Conservation (phyloP, 2,113 vertebrate species). For the Proteles cristata region DNA sequence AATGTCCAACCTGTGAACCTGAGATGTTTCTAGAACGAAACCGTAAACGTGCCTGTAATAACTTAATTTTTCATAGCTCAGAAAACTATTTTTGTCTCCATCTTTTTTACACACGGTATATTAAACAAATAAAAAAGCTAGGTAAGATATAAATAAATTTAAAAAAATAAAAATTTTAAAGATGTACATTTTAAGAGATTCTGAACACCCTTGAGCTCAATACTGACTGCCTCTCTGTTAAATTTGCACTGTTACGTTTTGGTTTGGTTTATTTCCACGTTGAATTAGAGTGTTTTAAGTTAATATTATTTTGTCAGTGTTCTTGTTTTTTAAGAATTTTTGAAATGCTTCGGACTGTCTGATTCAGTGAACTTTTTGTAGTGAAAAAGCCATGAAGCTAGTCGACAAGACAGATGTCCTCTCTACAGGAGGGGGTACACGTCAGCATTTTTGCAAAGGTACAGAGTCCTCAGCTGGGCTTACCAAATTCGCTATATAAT, state of each 20-base stretch:
- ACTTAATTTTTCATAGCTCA: constrained; percentile 90
- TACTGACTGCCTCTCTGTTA: constrained; percentile 87
- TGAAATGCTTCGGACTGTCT: constrained; percentile 86
- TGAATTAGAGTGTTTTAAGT: constrained; percentile 80
- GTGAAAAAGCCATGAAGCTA: constrained; percentile 83
- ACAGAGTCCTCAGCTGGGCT: constrained; percentile 84
- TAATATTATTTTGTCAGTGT: constrained; percentile 85
- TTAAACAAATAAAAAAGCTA: constrained; percentile 78
- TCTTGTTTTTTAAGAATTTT: constrained; percentile 77
- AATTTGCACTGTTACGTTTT: constrained; percentile 85
- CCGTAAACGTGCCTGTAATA: constrained; percentile 91
- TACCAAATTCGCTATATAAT: constrained; percentile 87
- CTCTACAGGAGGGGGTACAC: constrained; percentile 75
- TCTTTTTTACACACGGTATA: constrained; percentile 89
- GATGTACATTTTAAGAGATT: constrained; percentile 85
- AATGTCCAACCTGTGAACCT: constrained; percentile 85
- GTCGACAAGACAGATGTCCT: constrained; percentile 83
- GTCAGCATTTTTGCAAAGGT: constrained; percentile 69
- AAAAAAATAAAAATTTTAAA: constrained; percentile 84
- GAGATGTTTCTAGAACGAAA: constrained; percentile 88
- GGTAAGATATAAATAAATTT: constrained; percentile 83
- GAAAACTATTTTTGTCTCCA: constrained; percentile 91
- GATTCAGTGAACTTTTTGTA: constrained; percentile 87
- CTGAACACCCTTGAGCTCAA: constrained; percentile 79
- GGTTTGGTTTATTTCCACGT: constrained; percentile 75